Base-by-base conservation (phyloP, 1,140 invertebrate genomes). In the Neodiprion lecontei region DNA sequence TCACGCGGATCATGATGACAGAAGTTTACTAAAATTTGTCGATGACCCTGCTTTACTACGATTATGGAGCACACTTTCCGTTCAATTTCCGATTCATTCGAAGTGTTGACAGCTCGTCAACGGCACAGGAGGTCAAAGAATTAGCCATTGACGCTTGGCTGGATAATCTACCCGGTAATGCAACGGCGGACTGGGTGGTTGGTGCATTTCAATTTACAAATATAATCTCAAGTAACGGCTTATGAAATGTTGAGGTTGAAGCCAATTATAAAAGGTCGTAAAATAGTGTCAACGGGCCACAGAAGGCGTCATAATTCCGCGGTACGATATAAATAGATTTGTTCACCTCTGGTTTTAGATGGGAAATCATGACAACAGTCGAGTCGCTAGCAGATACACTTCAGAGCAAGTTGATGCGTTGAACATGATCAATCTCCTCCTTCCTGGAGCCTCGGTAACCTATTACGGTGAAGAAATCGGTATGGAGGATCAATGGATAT, bases 381-480 rank as follows among this genome's bases (percentile, higher is more conserved):
- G 92, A 1, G 83, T 91, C 65, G 85, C 89, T 4, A 86, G 84
- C 7, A 82, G 91, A 53, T 84, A 90, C 72, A 91, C 90, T 4
- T 78, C 79, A 8, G 88, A 90, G 12, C 82, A 91, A 75, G 88
- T 92, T 0, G 92, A 93, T 80, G 90, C 88, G 1, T 81, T 93
- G 50, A 91, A 92, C 78, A 90, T 92, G 78, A 80, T 95, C 12
- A 89, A 90, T 72, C 86, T 93, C 79, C 75, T 94, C 10, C 83
- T 94, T n/a, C 92, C 92, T 17, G 94, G 94, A 8, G 92, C 93
- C 2, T 89, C 92, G 8, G 89, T 94, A 65, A 91, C 91, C 11
- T 95, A 95, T 84, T 92, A 94, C 82, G 94, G 94, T 8, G 94
- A 95, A 82, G 94, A 95, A 81, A 91, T 95, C 28, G 94, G 92